A percentile compares a stretch with the other conserved stretches of the same genome.
Conservation (phyloP, 2,797 vertebrate genomes). For the Esox masquinongy region DNA sequence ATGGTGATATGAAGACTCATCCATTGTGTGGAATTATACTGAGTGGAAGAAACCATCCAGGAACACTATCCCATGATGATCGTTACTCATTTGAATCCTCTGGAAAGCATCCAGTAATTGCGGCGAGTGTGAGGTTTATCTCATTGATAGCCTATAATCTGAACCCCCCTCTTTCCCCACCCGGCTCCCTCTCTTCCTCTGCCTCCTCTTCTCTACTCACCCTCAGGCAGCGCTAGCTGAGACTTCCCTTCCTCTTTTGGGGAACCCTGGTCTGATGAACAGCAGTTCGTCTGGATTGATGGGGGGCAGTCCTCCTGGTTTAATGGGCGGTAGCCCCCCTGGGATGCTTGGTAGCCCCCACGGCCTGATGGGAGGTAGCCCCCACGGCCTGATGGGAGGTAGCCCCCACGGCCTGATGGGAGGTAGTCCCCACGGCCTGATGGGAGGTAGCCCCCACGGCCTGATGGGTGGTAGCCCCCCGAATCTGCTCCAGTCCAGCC, state of each 20-base stretch:
- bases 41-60: neutral
- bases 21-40: neutral
- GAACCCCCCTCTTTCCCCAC: constrained; percentile 11
- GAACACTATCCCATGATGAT: neutral
- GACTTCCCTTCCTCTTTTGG: constrained; percentile 95
- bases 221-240: constrained; percentile 93
- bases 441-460: constrained; percentile 89
- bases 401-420: constrained; percentile 83
- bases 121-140: neutral
- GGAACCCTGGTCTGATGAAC: constrained; percentile 90
- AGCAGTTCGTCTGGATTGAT: constrained; percentile 86
- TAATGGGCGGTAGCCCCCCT: constrained; percentile 90
- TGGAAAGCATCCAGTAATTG: neutral
- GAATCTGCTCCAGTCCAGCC: constrained; percentile 86
- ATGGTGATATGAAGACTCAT: neutral
- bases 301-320: constrained; percentile 84
- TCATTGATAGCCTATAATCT: neutral
- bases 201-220: neutral
- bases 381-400: constrained; percentile 84
- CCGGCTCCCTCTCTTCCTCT: neutral
- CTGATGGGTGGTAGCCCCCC: constrained; percentile 90
- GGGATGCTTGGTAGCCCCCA: constrained; percentile 90
- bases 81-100: neutral
- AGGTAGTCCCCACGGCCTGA: constrained; percentile 86
- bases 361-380: constrained; percentile 88